phyloP scores from a whole-genome alignment of 2,797 vertebrate genomes.

The Toxotes lorentzi region DNA sequence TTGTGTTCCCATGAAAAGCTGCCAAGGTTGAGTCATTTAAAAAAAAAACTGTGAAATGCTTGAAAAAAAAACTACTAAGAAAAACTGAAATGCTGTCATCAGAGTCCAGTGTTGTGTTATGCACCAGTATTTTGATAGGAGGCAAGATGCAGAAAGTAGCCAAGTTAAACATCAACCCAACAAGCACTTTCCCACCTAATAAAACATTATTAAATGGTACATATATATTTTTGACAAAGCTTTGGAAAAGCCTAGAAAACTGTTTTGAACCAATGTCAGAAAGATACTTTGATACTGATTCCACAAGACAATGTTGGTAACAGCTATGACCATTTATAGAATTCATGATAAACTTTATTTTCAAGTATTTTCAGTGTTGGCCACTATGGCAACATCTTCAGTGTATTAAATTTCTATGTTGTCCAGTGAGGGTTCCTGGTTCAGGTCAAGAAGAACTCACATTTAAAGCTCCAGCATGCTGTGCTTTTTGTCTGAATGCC shows the following conservation, averaged over 20 bases:
- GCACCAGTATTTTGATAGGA: slow-evolving; percentile 37
- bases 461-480: slow-evolving; percentile 44
- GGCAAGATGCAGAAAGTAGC: slow-evolving; percentile 12
- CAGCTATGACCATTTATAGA: slow-evolving; percentile 25
- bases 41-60: neutral
- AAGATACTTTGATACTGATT: slow-evolving; percentile 18
- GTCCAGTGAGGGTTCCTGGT: slow-evolving; percentile 13
- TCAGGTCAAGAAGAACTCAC: slow-evolving; percentile 36
- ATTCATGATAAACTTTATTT: slow-evolving; percentile 22
- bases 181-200: slow-evolving; percentile 4
- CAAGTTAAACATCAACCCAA: slow-evolving; percentile 47
- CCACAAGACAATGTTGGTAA: slow-evolving; percentile 4
- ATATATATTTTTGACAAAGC: slow-evolving; percentile 25
- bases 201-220: slow-evolving; percentile 17
- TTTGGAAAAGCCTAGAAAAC: slow-evolving; percentile 23
- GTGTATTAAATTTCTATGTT: slow-evolving; percentile 5
- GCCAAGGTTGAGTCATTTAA: neutral
- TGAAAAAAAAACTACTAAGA: neutral
- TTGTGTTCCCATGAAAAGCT: neutral
- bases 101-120: slow-evolving; percentile 10
- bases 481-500: slow-evolving; percentile 58
- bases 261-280: slow-evolving; percentile 26
- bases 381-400: neutral
- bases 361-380: slow-evolving; percentile 5
- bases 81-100: slow-evolving; percentile 33